Conservation (phyloP, 2,797 vertebrate genomes). For the Allobates femoralis region DNA sequence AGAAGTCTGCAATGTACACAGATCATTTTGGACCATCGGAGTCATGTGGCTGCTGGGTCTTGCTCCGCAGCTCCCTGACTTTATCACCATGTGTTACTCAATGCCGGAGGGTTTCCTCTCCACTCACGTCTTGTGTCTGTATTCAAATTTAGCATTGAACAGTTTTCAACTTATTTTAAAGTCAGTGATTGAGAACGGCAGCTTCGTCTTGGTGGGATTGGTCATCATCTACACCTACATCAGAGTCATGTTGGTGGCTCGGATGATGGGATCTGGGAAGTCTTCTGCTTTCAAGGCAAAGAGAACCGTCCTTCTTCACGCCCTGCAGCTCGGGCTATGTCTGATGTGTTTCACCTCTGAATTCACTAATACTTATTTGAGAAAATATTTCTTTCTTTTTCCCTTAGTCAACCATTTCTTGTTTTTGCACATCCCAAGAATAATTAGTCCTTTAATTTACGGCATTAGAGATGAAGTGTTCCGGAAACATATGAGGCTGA, state of each 20-base stretch:
- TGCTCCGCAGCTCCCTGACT: neutral
- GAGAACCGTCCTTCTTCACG: constrained; percentile 79
- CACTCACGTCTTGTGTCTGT: neutral
- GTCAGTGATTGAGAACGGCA: constrained; percentile 63
- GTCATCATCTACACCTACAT: constrained; percentile 74
- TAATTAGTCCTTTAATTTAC: constrained; percentile 25
- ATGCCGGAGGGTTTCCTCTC: neutral
- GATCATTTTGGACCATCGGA: neutral
- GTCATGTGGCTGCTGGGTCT: neutral
- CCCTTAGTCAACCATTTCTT: constrained; percentile 1
- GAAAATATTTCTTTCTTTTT: neutral
- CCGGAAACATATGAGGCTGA: neutral
- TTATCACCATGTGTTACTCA: neutral
- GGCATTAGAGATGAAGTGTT: constrained; percentile 9
- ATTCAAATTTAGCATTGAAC: neutral
- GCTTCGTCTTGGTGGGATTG: constrained; percentile 64
- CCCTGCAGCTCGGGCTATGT: constrained; percentile 60
- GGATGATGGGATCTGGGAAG: constrained; percentile 68
- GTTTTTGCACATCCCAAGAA: neutral
- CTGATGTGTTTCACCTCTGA: constrained; percentile 72
- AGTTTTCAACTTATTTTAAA: constrained; percentile 59
- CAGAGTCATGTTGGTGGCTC: constrained; percentile 76
- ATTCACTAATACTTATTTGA: constrained; percentile 67
- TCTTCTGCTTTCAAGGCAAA: constrained; percentile 70
- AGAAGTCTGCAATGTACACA: neutral